These are phyloP conservation scores for Nymphalis c-album DNA, from an alignment of 2,888 invertebrate genomes.

Conservation along the genomic window DNA sequence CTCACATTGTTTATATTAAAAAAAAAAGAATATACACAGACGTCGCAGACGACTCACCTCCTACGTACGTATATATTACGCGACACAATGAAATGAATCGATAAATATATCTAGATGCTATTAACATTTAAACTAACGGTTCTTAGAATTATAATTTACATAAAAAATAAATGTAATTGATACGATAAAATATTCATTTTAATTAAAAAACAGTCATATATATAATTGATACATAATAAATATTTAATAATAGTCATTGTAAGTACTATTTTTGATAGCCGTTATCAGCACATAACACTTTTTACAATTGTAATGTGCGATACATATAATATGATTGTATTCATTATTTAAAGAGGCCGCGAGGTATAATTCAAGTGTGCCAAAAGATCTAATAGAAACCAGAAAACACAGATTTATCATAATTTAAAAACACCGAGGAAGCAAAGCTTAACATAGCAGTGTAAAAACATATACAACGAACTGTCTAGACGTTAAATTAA, in stretches of 20 bases:
- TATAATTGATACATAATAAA: neutral
- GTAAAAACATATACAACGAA: neutral
- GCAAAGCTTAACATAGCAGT: neutral
- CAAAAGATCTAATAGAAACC: too few species aligned
- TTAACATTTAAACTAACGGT: neutral
- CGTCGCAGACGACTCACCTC: constrained; percentile 17
- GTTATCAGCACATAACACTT: too few species aligned
- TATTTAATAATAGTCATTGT: neutral
- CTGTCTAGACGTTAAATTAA: constrained; percentile 30
- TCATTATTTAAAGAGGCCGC: too few species aligned
- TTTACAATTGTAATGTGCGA: too few species aligned
- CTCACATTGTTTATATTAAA: neutral
- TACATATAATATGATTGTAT: too few species aligned
- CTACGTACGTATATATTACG: constrained; percentile 1
- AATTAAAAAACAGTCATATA: too few species aligned
- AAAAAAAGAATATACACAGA: constrained; percentile 3
- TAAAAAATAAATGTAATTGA: too few species aligned
- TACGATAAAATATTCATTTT: too few species aligned
- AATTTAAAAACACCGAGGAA: neutral
- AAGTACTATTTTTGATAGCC: too few species aligned
- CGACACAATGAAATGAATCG: constrained; percentile 15
- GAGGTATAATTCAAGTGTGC: too few species aligned
- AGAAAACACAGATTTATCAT: neutral
- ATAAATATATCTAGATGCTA: constrained; percentile 22
- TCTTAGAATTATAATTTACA: neutral